These are phyloP conservation scores for Belonocnema kinseyi DNA, from an alignment of 1,140 invertebrate species.

Conservation along the genomic window DNA sequence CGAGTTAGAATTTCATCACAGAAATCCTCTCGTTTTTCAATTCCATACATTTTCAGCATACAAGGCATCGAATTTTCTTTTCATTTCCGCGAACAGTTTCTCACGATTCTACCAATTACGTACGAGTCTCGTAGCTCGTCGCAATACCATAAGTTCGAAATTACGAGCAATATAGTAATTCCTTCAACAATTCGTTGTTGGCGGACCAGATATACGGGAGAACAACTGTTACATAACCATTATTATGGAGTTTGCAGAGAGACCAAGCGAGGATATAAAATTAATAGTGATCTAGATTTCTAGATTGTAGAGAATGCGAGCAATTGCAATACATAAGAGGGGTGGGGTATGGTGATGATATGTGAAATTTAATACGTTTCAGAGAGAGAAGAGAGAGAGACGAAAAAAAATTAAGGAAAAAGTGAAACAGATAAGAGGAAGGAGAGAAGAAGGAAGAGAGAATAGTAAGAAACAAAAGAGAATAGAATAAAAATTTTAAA, in stretches of 20 bases:
- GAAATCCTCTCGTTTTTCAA: constrained; percentile 9
- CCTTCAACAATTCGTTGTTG: constrained; percentile 31
- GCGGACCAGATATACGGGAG: not conserved
- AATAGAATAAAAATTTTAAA: too few relatives aligned
- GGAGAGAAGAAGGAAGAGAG: constrained; percentile 47
- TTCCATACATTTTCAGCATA: constrained; percentile 25
- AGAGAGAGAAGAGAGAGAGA: constrained; percentile 50
- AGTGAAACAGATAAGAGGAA: not conserved
- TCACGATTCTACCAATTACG: constrained; percentile 23
- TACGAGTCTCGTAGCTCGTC: not conserved
- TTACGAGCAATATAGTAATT: constrained; percentile 30
- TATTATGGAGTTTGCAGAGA: constrained; percentile 52
- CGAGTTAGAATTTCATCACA: constrained; percentile 10
- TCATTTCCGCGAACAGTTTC: constrained; percentile 29
- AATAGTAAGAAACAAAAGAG: too few relatives aligned
- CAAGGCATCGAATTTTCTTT: constrained; percentile 24
- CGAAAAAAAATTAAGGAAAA: constrained; percentile 39
- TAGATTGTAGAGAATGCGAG: constrained; percentile 73
- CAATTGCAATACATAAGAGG: constrained; percentile 72
- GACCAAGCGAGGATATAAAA: constrained; percentile 67
- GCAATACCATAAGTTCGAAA: constrained; percentile 28
- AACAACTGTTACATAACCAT: constrained; percentile 48
- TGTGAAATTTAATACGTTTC: constrained; percentile 72
- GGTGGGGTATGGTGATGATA: constrained; percentile 58
- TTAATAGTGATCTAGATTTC: constrained; percentile 75